phyloP scores from a whole-genome alignment of 2,113 vertebrate species.

The Hipposideros armiger region DNA sequence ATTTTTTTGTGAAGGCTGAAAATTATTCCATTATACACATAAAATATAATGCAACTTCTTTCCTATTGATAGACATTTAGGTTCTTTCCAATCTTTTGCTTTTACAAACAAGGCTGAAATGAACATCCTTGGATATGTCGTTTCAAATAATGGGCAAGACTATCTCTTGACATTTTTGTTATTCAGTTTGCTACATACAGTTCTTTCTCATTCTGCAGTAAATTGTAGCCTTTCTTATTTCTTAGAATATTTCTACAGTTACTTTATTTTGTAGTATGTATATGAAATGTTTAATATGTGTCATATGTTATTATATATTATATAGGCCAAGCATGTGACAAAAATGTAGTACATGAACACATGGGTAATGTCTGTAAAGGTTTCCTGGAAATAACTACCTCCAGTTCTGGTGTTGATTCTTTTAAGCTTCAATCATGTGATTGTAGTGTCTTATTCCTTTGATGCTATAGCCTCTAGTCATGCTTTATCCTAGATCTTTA shows the following conservation, averaged over 20 bases:
- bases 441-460: neutral
- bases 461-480: neutral
- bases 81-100: no score
- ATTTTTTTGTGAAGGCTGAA: neutral
- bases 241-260: neutral
- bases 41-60: neutral
- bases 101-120: no score
- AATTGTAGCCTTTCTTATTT: neutral
- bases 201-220: neutral
- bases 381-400: neutral
- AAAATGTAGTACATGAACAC: constrained; percentile 6
- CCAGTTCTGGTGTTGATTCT: neutral
- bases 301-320: neutral
- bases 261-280: neutral
- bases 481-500: neutral
- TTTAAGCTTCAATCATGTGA: neutral
- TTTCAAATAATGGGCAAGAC: constrained; percentile 33
- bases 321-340: neutral
- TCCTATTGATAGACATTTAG: no score
- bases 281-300: neutral
- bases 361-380: neutral
- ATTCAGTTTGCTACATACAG: neutral
- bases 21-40: neutral
- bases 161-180: neutral
- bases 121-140: neutral